Conservation (phyloP, 1,140 invertebrate species). For the Lordiphosa stackelbergi region DNA sequence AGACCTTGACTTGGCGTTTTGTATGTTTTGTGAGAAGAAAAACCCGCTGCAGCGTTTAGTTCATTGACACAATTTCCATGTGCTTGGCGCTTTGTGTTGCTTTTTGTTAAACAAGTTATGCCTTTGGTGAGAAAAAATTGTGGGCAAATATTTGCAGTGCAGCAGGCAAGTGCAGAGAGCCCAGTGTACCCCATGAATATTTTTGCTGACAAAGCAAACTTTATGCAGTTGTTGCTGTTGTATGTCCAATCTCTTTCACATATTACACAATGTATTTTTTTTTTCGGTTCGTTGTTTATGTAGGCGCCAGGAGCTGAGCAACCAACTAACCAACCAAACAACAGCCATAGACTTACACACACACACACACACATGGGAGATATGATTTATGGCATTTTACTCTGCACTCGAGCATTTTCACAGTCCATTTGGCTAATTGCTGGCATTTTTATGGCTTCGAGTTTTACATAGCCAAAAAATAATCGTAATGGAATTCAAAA, state of each 20-base stretch:
- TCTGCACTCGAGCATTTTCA: constrained; percentile 11
- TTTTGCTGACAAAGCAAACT: constrained; percentile 12
- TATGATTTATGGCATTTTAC: constrained; percentile 48
- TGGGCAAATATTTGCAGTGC: constrained; percentile 6
- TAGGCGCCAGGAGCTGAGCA: constrained; percentile 26
- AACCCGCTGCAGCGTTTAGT: constrained; percentile 45
- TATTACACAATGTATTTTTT: not conserved
- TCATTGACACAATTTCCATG: constrained; percentile 61
- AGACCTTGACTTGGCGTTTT: constrained; percentile 44
- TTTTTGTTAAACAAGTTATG: constrained; percentile 19
- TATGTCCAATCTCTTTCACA: constrained; percentile 40
- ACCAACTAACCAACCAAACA: not conserved
- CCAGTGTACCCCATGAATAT: not conserved
- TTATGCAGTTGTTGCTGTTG: not conserved
- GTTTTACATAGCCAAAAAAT: constrained; percentile 2
- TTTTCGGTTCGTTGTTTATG: constrained; percentile 29
- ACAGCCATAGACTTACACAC: not conserved
- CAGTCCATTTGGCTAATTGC: constrained; percentile 56
- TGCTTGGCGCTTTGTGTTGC: no score
- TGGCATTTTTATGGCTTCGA: constrained; percentile 12
- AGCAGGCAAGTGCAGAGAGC: constrained; percentile 4
- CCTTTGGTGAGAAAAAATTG: constrained; percentile 4
- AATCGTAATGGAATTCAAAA: not conserved
- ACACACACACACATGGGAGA: constrained; percentile 21
- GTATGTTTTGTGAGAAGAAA: constrained; percentile 24